Evolutionary conservation across 2,888 invertebrate genomes (phyloP).

Genomic region (Leucophora obtusa): DNA sequence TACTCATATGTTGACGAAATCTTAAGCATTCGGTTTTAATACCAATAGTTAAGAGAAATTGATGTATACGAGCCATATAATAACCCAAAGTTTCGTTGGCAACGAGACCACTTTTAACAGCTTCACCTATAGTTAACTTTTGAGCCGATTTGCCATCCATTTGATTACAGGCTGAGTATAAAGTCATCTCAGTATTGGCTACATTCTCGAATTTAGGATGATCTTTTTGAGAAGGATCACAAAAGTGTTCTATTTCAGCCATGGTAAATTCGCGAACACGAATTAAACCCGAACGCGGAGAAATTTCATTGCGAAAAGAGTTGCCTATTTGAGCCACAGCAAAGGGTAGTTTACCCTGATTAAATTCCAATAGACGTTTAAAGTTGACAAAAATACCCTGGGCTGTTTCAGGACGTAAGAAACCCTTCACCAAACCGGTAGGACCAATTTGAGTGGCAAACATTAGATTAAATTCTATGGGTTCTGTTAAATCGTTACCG

Average conservation of each 20-base stretch:
- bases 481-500: conserved; percentile 95
- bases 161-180: conserved; percentile 98
- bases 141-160: conserved; percentile 96
- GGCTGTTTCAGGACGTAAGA: conserved; percentile 98
- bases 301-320: conserved; percentile 99
- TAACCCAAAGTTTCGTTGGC: conserved; percentile 98
- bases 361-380: conserved; percentile 97
- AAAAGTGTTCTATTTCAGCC: conserved; percentile 99
- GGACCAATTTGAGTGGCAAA: conserved; percentile 99
- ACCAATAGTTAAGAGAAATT: conserved; percentile 92
- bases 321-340: conserved; percentile 99
- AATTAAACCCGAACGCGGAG: conserved; percentile 96
- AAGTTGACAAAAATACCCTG: conserved; percentile 99
- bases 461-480: conserved; percentile 99
- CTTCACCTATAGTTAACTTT: conserved; percentile 89
- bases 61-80: conserved; percentile 96
- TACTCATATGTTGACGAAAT: conserved; percentile 98
- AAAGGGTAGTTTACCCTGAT: conserved; percentile 96
- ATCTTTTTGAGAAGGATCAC: conserved; percentile 91
- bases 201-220: conserved; percentile 93
- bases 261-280: conserved; percentile 99
- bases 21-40: conserved; percentile 91
- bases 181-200: conserved; percentile 85
- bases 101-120: conserved; percentile 89
- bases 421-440: conserved; percentile 94